phyloP scores from a whole-genome alignment of 2,113 vertebrate species.

The Struthidea cinerea region DNA sequence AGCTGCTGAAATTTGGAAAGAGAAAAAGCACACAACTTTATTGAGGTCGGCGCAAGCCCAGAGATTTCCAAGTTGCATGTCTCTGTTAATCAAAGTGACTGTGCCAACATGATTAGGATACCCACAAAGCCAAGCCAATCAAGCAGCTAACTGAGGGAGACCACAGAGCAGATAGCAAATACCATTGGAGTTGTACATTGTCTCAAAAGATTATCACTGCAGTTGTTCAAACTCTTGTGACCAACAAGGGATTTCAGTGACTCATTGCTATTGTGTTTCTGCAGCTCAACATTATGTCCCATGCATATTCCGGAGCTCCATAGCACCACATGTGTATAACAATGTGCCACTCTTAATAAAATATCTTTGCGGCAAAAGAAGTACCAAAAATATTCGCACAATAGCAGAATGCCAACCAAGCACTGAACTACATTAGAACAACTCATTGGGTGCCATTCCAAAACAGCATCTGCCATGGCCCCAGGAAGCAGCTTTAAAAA shows the following conservation, averaged over 20 bases:
- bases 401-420: slow-evolving; percentile 42
- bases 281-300: slow-evolving; percentile 37
- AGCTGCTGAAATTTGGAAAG: background rate
- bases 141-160: slow-evolving; percentile 53
- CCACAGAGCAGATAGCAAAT: slow-evolving; percentile 41
- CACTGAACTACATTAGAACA: slow-evolving; percentile 19
- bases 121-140: slow-evolving; percentile 44
- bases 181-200: slow-evolving; percentile 61
- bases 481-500: slow-evolving; percentile 3
- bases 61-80: slow-evolving; percentile 42
- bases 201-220: slow-evolving; percentile 58
- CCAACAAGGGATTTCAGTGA: slow-evolving; percentile 36
- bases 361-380: slow-evolving; percentile 16
- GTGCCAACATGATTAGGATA: slow-evolving; percentile 61
- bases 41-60: slow-evolving; percentile 51
- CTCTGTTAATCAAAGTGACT: slow-evolving; percentile 65
- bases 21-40: slow-evolving; percentile 44
- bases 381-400: slow-evolving; percentile 30
- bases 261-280: slow-evolving; percentile 52
- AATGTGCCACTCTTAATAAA: slow-evolving; percentile 51
- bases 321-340: slow-evolving; percentile 49
- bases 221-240: slow-evolving; percentile 41
- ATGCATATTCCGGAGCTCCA: slow-evolving; percentile 31
- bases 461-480: slow-evolving; percentile 40
- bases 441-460: background rate